These are phyloP conservation scores for Peromyscus eremicus DNA, from an alignment of 2,797 vertebrate genomes.

Conservation along the genomic window DNA sequence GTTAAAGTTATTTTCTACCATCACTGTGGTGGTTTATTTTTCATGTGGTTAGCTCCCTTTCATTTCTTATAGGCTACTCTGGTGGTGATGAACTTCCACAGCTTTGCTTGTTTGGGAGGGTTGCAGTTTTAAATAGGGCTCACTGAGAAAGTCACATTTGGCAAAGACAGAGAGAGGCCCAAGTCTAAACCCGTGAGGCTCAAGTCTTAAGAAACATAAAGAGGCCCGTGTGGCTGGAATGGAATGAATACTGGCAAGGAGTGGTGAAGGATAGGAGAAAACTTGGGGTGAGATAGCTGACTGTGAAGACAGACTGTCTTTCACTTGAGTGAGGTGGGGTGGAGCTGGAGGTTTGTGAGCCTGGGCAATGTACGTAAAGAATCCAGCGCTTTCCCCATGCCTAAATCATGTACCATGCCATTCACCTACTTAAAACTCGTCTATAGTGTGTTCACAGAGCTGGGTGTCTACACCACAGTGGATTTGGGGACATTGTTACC, in stretches of 20 bases:
- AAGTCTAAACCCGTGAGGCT: no score
- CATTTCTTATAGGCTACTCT: background rate
- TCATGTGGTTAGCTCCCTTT: background rate
- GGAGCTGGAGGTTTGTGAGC: background rate
- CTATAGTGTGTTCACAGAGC: background rate
- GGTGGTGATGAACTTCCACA: no score
- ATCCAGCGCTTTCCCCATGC: background rate
- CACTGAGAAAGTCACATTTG: no score
- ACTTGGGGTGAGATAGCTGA: background rate
- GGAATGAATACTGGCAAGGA: background rate
- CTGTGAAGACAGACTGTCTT: background rate
- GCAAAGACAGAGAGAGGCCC: no score
- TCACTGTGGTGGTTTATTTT: background rate
- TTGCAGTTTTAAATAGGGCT: no score
- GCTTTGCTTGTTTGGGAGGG: no score
- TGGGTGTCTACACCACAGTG: background rate
- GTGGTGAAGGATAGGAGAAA: background rate
- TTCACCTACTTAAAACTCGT: background rate
- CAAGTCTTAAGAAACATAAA: no score
- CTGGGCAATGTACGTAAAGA: background rate
- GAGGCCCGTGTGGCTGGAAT: no score
- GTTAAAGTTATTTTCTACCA: background rate
- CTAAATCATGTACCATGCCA: background rate
- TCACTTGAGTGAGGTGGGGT: background rate
- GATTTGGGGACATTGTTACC: conserved; percentile 2